Percentiles rank a stretch among this genome's conserved stretches.
These are phyloP conservation scores for Patiria miniata DNA, from an alignment of 35 echinoderm and acorn worm genomes.

Conservation along the genomic window DNA sequence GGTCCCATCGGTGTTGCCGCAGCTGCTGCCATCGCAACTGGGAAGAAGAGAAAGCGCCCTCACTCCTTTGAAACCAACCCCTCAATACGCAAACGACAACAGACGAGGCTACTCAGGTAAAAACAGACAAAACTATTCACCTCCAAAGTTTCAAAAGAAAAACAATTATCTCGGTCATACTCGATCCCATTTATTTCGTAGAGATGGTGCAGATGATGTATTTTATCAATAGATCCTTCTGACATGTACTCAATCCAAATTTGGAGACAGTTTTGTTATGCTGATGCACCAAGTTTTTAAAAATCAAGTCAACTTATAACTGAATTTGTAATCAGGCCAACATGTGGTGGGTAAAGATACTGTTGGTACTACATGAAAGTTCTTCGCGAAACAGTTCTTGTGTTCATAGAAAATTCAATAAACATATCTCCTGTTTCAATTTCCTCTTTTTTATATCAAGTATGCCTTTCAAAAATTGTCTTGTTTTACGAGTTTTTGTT, in stretches of 20 bases:
- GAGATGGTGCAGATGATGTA: conserved; percentile 50
- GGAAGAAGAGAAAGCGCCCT: conserved; percentile 95
- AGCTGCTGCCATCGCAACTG: conserved; percentile 98
- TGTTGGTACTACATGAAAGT: too few relatives aligned
- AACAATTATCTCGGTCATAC: neutral
- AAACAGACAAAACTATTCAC: too few relatives aligned
- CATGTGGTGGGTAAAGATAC: too few relatives aligned
- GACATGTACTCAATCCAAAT: conserved; percentile 24
- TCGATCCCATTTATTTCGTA: neutral
- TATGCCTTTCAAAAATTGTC: too few relatives aligned
- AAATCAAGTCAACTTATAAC: too few relatives aligned
- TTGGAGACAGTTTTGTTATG: neutral
- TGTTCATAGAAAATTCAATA: too few relatives aligned
- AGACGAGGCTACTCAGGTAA: conserved; percentile 92
- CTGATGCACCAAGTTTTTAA: neutral
- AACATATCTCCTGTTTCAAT: too few relatives aligned
- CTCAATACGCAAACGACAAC: conserved; percentile 88
- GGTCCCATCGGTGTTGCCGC: conserved; percentile 98
- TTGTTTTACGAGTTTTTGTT: neutral
- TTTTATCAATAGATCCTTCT: conserved; percentile 50
- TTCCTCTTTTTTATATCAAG: too few relatives aligned
- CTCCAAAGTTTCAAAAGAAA: neutral
- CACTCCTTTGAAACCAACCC: conserved; percentile 99
- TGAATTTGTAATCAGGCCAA: too few relatives aligned
- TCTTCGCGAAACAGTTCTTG: too few relatives aligned